A percentile compares a stretch with the other conserved stretches of the same genome.
Conservation (phyloP, 2,113 vertebrate genomes). For the Pedetes capensis region DNA sequence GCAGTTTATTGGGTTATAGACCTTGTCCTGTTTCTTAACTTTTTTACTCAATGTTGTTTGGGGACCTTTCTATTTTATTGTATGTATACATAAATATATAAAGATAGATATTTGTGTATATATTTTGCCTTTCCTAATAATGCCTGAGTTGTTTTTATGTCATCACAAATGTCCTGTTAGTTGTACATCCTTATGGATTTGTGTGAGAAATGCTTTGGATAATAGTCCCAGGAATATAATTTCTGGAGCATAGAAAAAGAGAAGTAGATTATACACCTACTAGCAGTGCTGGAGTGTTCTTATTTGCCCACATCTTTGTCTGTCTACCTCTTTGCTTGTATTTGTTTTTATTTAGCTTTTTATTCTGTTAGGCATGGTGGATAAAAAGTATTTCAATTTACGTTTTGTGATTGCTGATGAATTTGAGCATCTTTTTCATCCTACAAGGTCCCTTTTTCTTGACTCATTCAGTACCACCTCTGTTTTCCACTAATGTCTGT, state of each 20-base stretch:
- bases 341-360: not conserved
- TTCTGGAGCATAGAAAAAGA: not conserved
- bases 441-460: not conserved
- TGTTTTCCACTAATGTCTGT: too few relatives aligned
- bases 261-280: not conserved
- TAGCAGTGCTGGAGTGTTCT: not conserved
- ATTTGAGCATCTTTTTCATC: not conserved
- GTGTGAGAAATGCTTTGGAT: not conserved
- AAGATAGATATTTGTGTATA: too few relatives aligned
- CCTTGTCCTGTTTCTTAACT: not conserved
- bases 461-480: too few relatives aligned
- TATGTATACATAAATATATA: not conserved
- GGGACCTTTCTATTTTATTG: not conserved
- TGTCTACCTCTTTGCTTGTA: not conserved
- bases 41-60: not conserved
- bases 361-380: not conserved
- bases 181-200: not conserved
- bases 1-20: not conserved
- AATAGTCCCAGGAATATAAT: not conserved
- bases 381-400: not conserved
- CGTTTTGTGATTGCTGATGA: not conserved
- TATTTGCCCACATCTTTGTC: not conserved
- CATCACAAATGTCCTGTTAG: not conserved
- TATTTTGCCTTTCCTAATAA: constrained; percentile 8
- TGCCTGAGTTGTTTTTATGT: not conserved